Evolutionary conservation across 2,797 vertebrate species (phyloP).

Genomic region (Arrhamphus sclerolepis): DNA sequence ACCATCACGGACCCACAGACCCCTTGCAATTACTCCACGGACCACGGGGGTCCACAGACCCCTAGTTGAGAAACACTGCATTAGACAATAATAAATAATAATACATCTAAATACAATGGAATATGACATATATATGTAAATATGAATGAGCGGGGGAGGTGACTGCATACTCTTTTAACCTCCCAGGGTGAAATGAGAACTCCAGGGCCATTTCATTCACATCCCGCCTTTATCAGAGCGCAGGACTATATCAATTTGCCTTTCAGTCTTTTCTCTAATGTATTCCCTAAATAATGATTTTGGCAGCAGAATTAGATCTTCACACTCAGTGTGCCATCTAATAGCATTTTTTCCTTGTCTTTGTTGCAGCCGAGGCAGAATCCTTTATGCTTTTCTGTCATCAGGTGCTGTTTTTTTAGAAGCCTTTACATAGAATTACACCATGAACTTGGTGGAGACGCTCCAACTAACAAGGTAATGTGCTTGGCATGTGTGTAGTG

Average conservation of each 20-base stretch:
- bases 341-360: constrained; percentile 17
- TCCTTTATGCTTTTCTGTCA: constrained; percentile 13
- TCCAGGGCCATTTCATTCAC: constrained; percentile 17
- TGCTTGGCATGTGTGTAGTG: background rate
- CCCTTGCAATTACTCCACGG: no score
- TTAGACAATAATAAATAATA: no score
- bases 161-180: background rate
- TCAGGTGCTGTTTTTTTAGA: constrained; percentile 18
- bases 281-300: constrained; percentile 45
- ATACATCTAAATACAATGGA: no score
- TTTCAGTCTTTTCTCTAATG: constrained; percentile 24
- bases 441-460: background rate
- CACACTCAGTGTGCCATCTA: constrained; percentile 30
- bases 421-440: constrained; percentile 2
- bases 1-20: no score
- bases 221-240: constrained; percentile 33
- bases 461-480: background rate
- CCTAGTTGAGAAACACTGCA: no score
- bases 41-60: no score
- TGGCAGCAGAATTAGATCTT: constrained; percentile 52
- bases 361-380: constrained; percentile 2
- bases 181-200: constrained; percentile 29
- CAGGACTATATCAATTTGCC: constrained; percentile 34
- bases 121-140: no score
- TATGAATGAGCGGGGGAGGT: background rate